These are phyloP conservation scores for Nyctalus aviator DNA, from an alignment of 2,797 vertebrate species.

Conservation along the genomic window DNA sequence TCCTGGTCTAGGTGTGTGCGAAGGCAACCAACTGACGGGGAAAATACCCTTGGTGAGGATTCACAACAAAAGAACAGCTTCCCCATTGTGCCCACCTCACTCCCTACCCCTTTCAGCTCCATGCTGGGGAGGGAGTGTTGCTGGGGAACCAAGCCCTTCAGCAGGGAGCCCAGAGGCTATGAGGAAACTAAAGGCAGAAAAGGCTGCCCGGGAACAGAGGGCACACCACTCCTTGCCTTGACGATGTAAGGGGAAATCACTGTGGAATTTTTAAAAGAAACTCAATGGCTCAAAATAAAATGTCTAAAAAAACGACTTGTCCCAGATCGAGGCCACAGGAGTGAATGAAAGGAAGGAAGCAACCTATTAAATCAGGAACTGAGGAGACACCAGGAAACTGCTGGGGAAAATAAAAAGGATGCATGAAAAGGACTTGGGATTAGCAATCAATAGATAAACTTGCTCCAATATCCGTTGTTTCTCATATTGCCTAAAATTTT, in stretches of 20 bases:
- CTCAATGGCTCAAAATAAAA: background rate
- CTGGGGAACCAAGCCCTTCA: background rate
- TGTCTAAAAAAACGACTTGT: background rate
- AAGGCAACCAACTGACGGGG: too few relatives aligned
- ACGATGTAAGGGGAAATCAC: background rate
- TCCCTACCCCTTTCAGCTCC: too few relatives aligned
- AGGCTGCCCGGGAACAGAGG: background rate
- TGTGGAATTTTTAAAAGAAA: background rate
- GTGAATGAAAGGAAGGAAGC: background rate
- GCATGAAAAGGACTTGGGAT: background rate
- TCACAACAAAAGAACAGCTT: too few relatives aligned
- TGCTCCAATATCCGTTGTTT: background rate
- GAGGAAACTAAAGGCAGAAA: conserved; percentile 1
- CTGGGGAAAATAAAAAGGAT: background rate
- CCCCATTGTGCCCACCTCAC: too few relatives aligned
- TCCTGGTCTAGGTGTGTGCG: too few relatives aligned
- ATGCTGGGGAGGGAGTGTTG: background rate
- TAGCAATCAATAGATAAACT: too few relatives aligned
- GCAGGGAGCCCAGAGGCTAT: background rate
- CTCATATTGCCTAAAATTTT: background rate
- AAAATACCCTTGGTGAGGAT: too few relatives aligned
- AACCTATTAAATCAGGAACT: background rate
- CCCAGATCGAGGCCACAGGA: background rate
- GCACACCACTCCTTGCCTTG: background rate
- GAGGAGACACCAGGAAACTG: background rate